Evolutionary conservation across 2,888 invertebrate genomes (phyloP).

Genomic region (Theretra japonica): DNA sequence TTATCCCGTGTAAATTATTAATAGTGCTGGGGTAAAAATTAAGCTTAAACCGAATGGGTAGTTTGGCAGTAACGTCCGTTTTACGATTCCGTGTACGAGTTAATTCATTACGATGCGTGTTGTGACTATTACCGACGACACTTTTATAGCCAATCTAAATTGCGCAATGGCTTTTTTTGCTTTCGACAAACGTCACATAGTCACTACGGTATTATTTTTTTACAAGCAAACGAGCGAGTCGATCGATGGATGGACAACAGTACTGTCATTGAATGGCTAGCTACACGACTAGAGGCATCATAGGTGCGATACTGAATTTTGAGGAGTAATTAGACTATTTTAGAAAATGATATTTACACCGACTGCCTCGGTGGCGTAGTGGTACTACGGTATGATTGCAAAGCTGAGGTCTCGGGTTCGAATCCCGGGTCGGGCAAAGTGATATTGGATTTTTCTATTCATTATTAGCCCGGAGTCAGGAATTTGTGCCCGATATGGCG

Average conservation of each 20-base stretch:
- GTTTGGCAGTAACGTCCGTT: slow-evolving; percentile 79
- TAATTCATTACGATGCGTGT: slow-evolving; percentile 74
- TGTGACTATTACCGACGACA: slow-evolving; percentile 56
- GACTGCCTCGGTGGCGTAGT: too few species aligned
- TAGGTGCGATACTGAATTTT: too few species aligned
- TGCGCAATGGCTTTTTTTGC: slow-evolving; percentile 35
- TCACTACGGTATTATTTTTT: background rate
- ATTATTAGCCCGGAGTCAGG: too few species aligned
- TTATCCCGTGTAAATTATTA: slow-evolving; percentile 84
- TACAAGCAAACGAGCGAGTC: background rate
- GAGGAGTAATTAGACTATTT: too few species aligned
- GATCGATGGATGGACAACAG: background rate
- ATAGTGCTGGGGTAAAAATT: slow-evolving; percentile 84
- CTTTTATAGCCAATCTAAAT: slow-evolving; percentile 42
- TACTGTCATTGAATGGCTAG: background rate
- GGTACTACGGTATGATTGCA: too few species aligned
- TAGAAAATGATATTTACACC: too few species aligned
- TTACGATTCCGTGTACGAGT: slow-evolving; percentile 78
- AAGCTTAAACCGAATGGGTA: slow-evolving; percentile 84
- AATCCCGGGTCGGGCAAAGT: too few species aligned
- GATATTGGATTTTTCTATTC: too few species aligned
- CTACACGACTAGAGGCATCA: background rate
- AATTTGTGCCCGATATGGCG: too few species aligned
- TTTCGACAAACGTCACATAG: background rate
- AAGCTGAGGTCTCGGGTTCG: too few species aligned